phyloP scores from a whole-genome alignment of 2,888 invertebrate species.

The Allygus modestus region DNA sequence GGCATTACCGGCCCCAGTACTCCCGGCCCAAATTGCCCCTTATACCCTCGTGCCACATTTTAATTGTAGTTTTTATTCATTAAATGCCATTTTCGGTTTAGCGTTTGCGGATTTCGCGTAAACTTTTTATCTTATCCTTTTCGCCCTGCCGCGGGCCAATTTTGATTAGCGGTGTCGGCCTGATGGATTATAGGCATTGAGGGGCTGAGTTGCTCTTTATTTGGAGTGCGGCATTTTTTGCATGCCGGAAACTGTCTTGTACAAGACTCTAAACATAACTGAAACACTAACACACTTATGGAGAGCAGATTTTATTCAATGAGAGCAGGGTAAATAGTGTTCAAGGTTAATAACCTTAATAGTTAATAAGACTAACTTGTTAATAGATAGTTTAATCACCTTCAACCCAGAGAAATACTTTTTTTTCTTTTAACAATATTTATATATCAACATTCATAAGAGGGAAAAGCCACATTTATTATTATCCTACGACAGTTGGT shows the following conservation, averaged over 20 bases:
- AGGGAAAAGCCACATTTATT: too few species aligned
- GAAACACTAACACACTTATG: too few species aligned
- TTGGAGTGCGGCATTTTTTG: not conserved
- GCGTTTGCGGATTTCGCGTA: not conserved
- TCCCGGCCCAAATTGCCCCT: slow-evolving; percentile 41
- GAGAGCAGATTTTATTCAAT: too few species aligned
- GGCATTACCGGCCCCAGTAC: not conserved
- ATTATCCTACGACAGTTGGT: too few species aligned
- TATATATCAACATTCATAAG: too few species aligned
- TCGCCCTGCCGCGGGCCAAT: not conserved
- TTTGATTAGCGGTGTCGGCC: slow-evolving; percentile 31
- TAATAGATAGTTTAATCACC: too few species aligned
- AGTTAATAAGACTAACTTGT: too few species aligned
- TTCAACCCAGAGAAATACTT: too few species aligned
- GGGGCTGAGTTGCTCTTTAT: not conserved
- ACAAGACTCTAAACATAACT: too few species aligned
- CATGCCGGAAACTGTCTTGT: not conserved
- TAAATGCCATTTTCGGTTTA: slow-evolving; percentile 49
- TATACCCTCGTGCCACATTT: slow-evolving; percentile 50
- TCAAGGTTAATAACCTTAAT: too few species aligned
- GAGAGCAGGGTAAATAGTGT: too few species aligned
- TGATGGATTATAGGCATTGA: slow-evolving; percentile 17
- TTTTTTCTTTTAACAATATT: too few species aligned
- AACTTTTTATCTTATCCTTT: not conserved
- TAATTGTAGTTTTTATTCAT: slow-evolving; percentile 42